A percentile compares a stretch with the other conserved stretches of the same genome.
These are phyloP conservation scores for Oryzias dopingdopingensis DNA, from an alignment of 2,797 vertebrate species.

Conservation along the genomic window DNA sequence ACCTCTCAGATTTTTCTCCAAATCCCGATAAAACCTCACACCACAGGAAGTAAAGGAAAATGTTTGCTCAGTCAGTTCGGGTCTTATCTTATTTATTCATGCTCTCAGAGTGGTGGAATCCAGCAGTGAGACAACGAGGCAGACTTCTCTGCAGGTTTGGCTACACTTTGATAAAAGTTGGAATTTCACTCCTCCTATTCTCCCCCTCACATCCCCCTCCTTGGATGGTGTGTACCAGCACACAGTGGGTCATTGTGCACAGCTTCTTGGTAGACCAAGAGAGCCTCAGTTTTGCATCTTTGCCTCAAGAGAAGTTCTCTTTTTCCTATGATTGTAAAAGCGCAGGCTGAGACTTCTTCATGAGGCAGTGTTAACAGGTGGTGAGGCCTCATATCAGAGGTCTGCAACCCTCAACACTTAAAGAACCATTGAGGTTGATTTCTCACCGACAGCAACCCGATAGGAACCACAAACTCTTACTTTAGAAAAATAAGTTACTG, in stretches of 20 bases:
- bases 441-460: no score
- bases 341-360: slow-evolving; percentile 39
- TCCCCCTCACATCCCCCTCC: slow-evolving; percentile 38
- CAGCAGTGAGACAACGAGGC: slow-evolving; percentile 16
- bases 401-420: no score
- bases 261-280: slow-evolving; percentile 33
- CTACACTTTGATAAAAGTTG: slow-evolving; percentile 65
- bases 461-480: no score
- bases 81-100: slow-evolving; percentile 33
- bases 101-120: slow-evolving; percentile 38
- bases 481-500: no score
- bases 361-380: slow-evolving; percentile 45
- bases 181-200: slow-evolving; percentile 40
- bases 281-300: slow-evolving; percentile 12
- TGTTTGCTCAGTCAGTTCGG: slow-evolving; percentile 33
- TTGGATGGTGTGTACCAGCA: slow-evolving; percentile 30
- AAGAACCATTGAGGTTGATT: no score
- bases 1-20: background rate
- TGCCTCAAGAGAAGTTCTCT: no score
- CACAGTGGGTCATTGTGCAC: slow-evolving; percentile 70
- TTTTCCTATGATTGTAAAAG: slow-evolving; percentile 27
- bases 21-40: slow-evolving; percentile 14
- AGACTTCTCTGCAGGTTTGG: slow-evolving; percentile 45
- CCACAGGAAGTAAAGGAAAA: slow-evolving; percentile 19
- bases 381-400: background rate